Conservation (phyloP, 1,140 invertebrate species). For the Dermatophagoides farinae region DNA sequence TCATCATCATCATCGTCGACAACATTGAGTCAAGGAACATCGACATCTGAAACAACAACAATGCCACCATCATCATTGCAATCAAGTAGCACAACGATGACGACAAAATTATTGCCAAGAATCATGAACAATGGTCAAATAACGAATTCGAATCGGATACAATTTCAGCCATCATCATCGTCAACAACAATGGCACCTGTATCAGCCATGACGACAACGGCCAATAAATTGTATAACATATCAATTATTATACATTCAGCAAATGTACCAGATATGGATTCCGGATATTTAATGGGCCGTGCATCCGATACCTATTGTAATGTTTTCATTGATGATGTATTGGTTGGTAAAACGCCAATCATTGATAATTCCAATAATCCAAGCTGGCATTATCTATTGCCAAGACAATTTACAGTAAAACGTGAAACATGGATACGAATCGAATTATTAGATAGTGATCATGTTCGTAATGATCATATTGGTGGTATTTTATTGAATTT, state of each 20-base stretch:
- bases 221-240: neutral
- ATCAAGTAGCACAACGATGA: too few relatives aligned
- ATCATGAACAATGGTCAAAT: neutral
- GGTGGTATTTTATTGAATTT: neutral
- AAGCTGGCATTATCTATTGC: slow-evolving; percentile 1
- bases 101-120: too few relatives aligned
- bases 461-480: neutral
- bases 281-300: neutral
- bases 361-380: neutral
- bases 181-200: neutral
- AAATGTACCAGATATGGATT: neutral
- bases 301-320: slow-evolving; percentile 5
- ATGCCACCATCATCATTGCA: too few relatives aligned
- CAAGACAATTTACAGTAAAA: neutral
- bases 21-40: too few relatives aligned
- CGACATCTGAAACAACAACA: too few relatives aligned
- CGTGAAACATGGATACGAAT: neutral
- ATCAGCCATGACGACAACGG: too few relatives aligned
- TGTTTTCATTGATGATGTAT: neutral
- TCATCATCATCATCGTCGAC: too few relatives aligned
- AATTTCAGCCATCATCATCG: neutral
- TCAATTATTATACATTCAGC: neutral
- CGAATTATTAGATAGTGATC: neutral
- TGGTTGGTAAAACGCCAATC: neutral
- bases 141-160: neutral